Percentiles rank a stretch among this genome's conserved stretches.
These are phyloP conservation scores for Strigamia transsilvanica DNA, from an alignment of 2,888 invertebrate genomes.

Conservation along the genomic window DNA sequence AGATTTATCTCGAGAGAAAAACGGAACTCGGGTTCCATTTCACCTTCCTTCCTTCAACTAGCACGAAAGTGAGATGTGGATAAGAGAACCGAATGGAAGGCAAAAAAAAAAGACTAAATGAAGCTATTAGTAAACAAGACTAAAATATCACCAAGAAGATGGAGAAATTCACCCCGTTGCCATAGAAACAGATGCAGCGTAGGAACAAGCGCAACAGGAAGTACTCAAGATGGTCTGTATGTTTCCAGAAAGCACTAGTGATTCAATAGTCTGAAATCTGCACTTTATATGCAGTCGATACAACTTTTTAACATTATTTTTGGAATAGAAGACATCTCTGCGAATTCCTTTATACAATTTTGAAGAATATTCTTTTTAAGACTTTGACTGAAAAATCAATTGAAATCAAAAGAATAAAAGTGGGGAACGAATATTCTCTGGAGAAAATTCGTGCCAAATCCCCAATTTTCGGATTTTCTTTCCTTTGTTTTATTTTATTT, in stretches of 20 bases:
- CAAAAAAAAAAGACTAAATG: conserved; percentile 2
- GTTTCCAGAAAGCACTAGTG: not conserved
- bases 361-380: not conserved
- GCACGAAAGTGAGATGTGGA: not conserved
- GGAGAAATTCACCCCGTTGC: not conserved
- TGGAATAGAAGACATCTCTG: not conserved
- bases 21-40: conserved; percentile 45
- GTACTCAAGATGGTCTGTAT: not conserved
- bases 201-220: conserved; percentile 33
- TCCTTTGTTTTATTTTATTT: not conserved
- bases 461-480: not conserved
- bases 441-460: not conserved
- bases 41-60: conserved; percentile 38
- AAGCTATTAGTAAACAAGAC: conserved; percentile 19
- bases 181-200: not conserved
- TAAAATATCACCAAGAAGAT: not conserved
- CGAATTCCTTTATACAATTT: not conserved
- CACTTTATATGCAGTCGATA: conserved; percentile 36
- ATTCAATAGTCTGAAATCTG: conserved; percentile 11
- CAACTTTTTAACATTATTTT: conserved; percentile 16
- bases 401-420: conserved; percentile 22
- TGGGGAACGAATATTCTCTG: not conserved
- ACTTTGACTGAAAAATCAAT: conserved; percentile 42
- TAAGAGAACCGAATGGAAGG: not conserved
- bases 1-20: conserved; percentile 39